These are phyloP conservation scores for Acholoe squamosa DNA, from an alignment of 2,888 invertebrate genomes.

Conservation along the genomic window DNA sequence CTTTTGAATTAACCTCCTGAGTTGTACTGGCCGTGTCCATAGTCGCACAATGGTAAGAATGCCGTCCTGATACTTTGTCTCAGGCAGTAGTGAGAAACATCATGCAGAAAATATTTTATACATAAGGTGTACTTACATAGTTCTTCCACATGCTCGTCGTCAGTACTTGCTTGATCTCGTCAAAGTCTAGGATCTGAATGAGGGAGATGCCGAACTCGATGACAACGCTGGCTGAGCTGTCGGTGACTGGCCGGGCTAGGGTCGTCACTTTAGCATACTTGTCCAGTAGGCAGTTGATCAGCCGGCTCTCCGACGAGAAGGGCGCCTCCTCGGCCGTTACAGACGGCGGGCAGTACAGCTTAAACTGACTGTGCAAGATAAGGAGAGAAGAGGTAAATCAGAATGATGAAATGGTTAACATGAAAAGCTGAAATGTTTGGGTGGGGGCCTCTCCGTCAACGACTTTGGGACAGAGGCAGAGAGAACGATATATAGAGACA, in stretches of 20 bases:
- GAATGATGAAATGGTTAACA: no score
- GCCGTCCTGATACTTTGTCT: no score
- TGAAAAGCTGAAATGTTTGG: no score
- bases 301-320: conserved; percentile 64
- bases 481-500: no score
- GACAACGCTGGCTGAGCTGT: conserved; percentile 60
- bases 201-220: conserved; percentile 63
- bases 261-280: conserved; percentile 63
- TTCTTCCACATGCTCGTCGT: conserved; percentile 65
- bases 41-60: no score
- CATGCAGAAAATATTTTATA: no score
- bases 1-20: no score
- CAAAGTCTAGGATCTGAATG: conserved; percentile 65
- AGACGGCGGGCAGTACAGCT: conserved; percentile 16
- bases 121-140: conserved; percentile 51
- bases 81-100: no score
- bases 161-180: conserved; percentile 64
- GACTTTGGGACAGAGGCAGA: no score
- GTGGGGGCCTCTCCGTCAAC: no score
- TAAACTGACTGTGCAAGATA: neutral
- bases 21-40: no score
- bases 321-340: neutral
- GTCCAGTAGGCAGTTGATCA: conserved; percentile 64
- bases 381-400: no score
- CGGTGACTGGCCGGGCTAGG: conserved; percentile 62